Conservation (phyloP, 2,888 invertebrate genomes). For the Lymantria monacha region DNA sequence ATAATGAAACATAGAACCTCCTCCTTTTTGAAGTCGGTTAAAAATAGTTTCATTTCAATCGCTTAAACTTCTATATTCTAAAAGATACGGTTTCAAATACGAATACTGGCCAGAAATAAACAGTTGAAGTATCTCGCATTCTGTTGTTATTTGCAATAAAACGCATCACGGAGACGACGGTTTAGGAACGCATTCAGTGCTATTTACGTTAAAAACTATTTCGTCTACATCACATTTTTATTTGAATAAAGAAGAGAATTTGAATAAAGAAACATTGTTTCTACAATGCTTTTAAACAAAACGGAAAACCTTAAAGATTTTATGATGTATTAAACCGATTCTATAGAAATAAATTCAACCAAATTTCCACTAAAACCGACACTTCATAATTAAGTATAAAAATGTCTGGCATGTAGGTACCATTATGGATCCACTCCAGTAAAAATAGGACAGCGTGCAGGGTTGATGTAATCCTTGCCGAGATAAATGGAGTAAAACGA, state of each 20-base stretch:
- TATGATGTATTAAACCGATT: too few relatives aligned
- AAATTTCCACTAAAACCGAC: slow-evolving; percentile 25
- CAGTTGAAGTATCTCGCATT: slow-evolving; percentile 19
- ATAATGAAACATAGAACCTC: too few relatives aligned
- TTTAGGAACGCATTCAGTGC: slow-evolving; percentile 7
- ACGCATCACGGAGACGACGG: slow-evolving; percentile 27
- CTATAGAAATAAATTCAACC: slow-evolving; percentile 32
- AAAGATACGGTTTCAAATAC: too few relatives aligned
- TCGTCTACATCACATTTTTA: neutral
- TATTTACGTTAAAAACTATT: neutral
- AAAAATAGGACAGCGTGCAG: slow-evolving; percentile 36
- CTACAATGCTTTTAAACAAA: too few relatives aligned
- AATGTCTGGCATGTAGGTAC: slow-evolving; percentile 29
- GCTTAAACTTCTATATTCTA: too few relatives aligned
- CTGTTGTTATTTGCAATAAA: slow-evolving; percentile 28
- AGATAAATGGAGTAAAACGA: slow-evolving; percentile 14
- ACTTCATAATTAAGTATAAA: slow-evolving; percentile 51
- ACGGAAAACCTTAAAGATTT: too few relatives aligned
- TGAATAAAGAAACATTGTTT: too few relatives aligned
- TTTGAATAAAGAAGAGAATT: neutral
- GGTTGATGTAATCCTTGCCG: slow-evolving; percentile 34
- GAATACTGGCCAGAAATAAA: slow-evolving; percentile 27
- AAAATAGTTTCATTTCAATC: too few relatives aligned
- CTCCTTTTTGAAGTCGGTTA: too few relatives aligned
- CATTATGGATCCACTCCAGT: slow-evolving; percentile 35